Evolutionary conservation across 2,797 vertebrate genomes (phyloP).

Genomic region (Pangasius djambal): DNA sequence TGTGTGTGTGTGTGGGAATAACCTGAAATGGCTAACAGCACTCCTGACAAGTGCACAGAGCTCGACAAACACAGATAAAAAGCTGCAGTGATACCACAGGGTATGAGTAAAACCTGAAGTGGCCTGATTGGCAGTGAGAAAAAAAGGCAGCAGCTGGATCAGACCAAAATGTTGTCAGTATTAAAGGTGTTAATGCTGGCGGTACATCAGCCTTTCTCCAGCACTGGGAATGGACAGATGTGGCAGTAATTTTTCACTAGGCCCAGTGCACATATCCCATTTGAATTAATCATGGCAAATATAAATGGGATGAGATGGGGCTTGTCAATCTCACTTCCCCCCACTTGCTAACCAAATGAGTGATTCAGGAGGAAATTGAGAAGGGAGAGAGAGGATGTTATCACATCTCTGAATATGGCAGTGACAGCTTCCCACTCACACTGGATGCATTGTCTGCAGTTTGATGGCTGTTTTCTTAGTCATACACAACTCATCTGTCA

Average conservation of each 20-base stretch:
- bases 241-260: conserved; percentile 16
- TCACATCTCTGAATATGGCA: conserved; percentile 40
- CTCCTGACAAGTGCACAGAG: conserved; percentile 41
- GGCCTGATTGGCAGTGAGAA: background rate
- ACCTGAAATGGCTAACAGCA: conserved; percentile 36
- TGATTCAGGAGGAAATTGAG: conserved; percentile 37
- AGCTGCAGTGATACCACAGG: conserved; percentile 37
- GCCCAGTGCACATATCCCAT: conserved; percentile 15
- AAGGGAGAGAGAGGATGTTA: conserved; percentile 16
- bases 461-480: background rate
- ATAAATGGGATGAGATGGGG: conserved; percentile 32
- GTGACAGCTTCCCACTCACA: conserved; percentile 36
- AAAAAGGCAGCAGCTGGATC: background rate
- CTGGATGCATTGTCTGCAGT: conserved; percentile 22
- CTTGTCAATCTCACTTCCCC: conserved; percentile 42
- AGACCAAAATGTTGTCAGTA: background rate
- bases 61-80: conserved; percentile 56
- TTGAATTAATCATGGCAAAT: conserved; percentile 45
- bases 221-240: conserved; percentile 30
- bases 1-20: conserved; percentile 39
- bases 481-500: background rate
- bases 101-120: conserved; percentile 32
- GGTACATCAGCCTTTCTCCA: conserved; percentile 9
- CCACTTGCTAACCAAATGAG: conserved; percentile 40
- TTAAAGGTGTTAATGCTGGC: background rate